These are phyloP conservation scores for Axea sp. DNA, from an alignment of 2,888 invertebrate genomes.

Conservation along the genomic window DNA sequence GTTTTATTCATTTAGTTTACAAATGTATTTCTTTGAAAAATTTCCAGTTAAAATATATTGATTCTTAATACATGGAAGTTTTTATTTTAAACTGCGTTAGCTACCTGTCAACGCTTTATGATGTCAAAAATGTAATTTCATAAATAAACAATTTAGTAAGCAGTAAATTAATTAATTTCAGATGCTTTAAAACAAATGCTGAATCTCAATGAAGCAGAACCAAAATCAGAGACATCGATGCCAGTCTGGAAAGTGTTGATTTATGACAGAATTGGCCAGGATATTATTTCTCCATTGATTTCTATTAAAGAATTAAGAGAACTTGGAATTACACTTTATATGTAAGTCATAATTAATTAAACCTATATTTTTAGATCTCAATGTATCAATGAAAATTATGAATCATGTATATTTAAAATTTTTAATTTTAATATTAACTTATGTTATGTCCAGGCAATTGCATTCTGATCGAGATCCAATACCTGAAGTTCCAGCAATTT, in stretches of 20 bases:
- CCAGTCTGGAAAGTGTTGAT: conserved; percentile 98
- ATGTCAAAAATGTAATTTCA: too few species aligned
- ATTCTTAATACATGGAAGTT: too few species aligned
- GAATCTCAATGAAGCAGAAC: conserved; percentile 91
- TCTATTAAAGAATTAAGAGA: conserved; percentile 97
- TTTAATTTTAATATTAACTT: too few species aligned
- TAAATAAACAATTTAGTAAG: not conserved
- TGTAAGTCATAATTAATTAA: conserved; percentile 87
- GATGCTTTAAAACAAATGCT: conserved; percentile 97
- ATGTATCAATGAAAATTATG: too few species aligned
- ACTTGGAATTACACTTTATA: conserved; percentile 97
- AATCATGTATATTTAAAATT: too few species aligned
- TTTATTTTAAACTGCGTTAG: too few species aligned
- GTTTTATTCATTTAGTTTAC: conserved; percentile 1
- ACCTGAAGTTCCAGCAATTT: conserved; percentile 98
- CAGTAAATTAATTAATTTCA: conserved; percentile 78
- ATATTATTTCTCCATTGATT: conserved; percentile 97
- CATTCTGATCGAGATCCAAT: conserved; percentile 95
- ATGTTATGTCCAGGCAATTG: conserved; percentile 83
- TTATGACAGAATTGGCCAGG: conserved; percentile 97
- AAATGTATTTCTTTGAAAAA: too few species aligned
- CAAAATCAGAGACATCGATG: conserved; percentile 88
- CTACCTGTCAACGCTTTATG: too few species aligned
- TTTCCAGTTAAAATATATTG: too few species aligned
- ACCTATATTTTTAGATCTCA: too few species aligned